Conservation (phyloP, 2,113 vertebrate species). For the Cryptotis parvus region DNA sequence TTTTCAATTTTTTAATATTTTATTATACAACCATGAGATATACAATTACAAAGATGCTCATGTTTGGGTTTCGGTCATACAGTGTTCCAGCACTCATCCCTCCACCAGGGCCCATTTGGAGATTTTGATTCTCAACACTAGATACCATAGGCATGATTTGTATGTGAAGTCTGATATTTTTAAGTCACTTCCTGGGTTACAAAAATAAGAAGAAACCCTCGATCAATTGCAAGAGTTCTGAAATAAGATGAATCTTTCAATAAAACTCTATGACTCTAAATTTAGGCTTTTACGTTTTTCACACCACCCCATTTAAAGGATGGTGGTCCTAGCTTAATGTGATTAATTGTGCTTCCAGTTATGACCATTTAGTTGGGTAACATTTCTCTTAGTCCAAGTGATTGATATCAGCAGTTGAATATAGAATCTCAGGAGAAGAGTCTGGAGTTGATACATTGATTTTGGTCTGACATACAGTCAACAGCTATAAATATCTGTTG, state of each 20-base stretch:
- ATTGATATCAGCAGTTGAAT: neutral
- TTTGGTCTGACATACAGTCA: constrained; percentile 1
- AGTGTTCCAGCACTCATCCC: too few species aligned
- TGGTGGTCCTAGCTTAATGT: constrained; percentile 22
- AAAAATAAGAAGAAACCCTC: constrained; percentile 20
- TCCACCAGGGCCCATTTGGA: too few species aligned
- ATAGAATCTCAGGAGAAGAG: neutral
- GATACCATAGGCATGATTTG: neutral
- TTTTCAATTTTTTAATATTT: too few species aligned
- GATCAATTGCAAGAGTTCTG: constrained; percentile 4
- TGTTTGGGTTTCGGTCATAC: too few species aligned
- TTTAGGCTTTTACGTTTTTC: neutral
- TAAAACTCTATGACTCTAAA: neutral
- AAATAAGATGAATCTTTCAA: constrained; percentile 12
- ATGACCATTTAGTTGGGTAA: neutral
- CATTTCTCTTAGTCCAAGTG: constrained; percentile 32
- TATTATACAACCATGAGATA: too few species aligned
- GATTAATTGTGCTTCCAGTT: constrained; percentile 17
- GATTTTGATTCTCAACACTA: neutral
- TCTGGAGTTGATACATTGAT: neutral
- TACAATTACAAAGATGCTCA: too few species aligned
- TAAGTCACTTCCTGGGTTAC: neutral
- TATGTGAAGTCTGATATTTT: constrained; percentile 29
- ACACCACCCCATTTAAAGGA: neutral
- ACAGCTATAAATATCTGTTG: constrained; percentile 29